phyloP scores from a whole-genome alignment of 2,888 invertebrate genomes.

The Dasypolia templi region DNA sequence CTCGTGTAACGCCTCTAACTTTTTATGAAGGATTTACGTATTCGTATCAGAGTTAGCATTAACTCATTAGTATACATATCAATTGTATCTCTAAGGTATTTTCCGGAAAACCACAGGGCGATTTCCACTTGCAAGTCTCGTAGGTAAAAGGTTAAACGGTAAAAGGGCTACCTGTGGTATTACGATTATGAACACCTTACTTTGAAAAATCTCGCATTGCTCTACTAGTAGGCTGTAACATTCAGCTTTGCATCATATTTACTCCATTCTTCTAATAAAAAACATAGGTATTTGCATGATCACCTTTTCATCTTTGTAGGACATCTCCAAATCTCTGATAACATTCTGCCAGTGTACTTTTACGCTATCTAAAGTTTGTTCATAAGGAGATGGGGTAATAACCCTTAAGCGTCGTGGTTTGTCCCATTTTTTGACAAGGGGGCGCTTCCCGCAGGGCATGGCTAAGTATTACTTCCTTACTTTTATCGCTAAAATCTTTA shows the following conservation, averaged over 20 bases:
- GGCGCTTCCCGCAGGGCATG: slow-evolving; percentile 85
- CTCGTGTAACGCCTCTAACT: neutral
- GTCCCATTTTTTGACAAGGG: slow-evolving; percentile 82
- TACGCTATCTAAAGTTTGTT: slow-evolving; percentile 84
- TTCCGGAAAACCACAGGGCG: neutral
- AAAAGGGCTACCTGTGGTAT: too few species aligned
- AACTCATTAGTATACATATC: neutral
- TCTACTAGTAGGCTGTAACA: neutral
- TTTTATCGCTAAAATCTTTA: neutral
- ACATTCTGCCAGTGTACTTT: slow-evolving; percentile 86
- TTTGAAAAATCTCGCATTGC: neutral
- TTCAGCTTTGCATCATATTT: neutral
- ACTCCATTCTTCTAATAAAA: neutral
- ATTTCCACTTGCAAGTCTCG: neutral
- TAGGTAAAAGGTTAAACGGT: neutral
- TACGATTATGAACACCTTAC: neutral
- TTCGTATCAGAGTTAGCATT: neutral
- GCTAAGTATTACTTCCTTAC: neutral
- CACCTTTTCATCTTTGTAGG: slow-evolving; percentile 87
- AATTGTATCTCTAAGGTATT: neutral
- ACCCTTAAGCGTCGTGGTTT: slow-evolving; percentile 75
- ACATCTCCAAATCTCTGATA: slow-evolving; percentile 79
- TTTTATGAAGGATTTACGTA: neutral
- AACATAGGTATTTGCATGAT: neutral
- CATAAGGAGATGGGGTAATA: slow-evolving; percentile 82